Evolutionary conservation across 1,140 invertebrate species (phyloP).

Genomic region (Mactra quadrangularis): DNA sequence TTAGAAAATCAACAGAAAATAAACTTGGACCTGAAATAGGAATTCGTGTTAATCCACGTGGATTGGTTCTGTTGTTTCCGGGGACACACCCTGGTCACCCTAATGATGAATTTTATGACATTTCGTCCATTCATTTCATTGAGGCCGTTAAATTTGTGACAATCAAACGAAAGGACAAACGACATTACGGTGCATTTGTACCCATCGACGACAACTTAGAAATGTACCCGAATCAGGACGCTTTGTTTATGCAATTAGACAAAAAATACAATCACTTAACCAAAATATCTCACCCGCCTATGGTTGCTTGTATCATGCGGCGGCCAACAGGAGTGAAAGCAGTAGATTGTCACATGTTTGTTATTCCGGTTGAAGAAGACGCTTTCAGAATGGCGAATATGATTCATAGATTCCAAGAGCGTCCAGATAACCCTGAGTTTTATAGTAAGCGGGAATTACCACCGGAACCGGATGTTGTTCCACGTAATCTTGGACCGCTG

Average conservation of each 20-base stretch:
- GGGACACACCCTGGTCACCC: slow-evolving; percentile 47
- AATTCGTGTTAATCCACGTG: slow-evolving; percentile 64
- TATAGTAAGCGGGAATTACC: slow-evolving; percentile 16
- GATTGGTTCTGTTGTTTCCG: slow-evolving; percentile 61
- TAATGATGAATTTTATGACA: slow-evolving; percentile 68
- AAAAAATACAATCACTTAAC: slow-evolving; percentile 70
- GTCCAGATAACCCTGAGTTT: slow-evolving; percentile 38
- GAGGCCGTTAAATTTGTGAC: slow-evolving; percentile 68
- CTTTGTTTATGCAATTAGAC: slow-evolving; percentile 68
- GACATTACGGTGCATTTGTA: slow-evolving; percentile 68
- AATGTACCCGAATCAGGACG: slow-evolving; percentile 60
- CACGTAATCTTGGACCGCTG: slow-evolving; percentile 64
- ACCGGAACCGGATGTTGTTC: slow-evolving; percentile 18
- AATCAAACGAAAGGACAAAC: slow-evolving; percentile 68
- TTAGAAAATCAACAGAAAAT: slow-evolving; percentile 60
- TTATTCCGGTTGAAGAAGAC: slow-evolving; percentile 68
- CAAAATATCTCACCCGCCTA: slow-evolving; percentile 69
- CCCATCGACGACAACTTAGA: slow-evolving; percentile 66
- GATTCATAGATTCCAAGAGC: slow-evolving; percentile 57
- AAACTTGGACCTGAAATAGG: slow-evolving; percentile 60
- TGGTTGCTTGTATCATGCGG: slow-evolving; percentile 72
- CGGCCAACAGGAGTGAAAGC: slow-evolving; percentile 73
- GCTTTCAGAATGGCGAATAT: slow-evolving; percentile 67
- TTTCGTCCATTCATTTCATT: slow-evolving; percentile 67
- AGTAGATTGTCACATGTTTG: slow-evolving; percentile 75